phyloP scores from a whole-genome alignment of 2,113 vertebrate species.

The Cynopterus brachyotis region DNA sequence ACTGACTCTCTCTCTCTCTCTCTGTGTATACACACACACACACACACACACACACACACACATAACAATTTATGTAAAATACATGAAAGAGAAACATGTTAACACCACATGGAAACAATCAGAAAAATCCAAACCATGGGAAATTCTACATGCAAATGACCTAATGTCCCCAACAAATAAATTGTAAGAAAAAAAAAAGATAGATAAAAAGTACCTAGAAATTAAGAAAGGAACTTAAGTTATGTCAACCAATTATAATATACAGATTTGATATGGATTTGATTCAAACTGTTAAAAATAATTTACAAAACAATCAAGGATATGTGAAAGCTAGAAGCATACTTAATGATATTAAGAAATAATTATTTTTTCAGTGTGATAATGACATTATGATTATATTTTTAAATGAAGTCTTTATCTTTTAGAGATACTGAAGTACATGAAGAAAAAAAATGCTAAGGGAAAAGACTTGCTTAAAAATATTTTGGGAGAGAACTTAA shows the following conservation, averaged over 20 bases:
- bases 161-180: constrained; percentile 14
- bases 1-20: too few relatives aligned
- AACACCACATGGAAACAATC: background rate
- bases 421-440: constrained; percentile 25
- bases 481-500: background rate
- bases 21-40: too few relatives aligned
- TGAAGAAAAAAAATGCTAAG: background rate
- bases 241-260: background rate
- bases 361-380: background rate
- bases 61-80: constrained; percentile 13
- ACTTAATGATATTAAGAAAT: constrained; percentile 19
- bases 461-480: constrained; percentile 29
- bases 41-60: too few relatives aligned
- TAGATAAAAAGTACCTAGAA: background rate
- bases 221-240: constrained; percentile 3
- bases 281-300: constrained; percentile 37
- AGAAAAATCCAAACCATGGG: constrained; percentile 1
- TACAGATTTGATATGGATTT: background rate
- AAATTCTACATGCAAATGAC: constrained; percentile 28
- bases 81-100: background rate
- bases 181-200: background rate
- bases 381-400: background rate
- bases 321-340: background rate
- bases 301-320: background rate
- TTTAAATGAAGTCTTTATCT: constrained; percentile 4